These are phyloP conservation scores for Catharus bicknelli DNA, from an alignment of 2,113 vertebrate genomes.

Conservation along the genomic window DNA sequence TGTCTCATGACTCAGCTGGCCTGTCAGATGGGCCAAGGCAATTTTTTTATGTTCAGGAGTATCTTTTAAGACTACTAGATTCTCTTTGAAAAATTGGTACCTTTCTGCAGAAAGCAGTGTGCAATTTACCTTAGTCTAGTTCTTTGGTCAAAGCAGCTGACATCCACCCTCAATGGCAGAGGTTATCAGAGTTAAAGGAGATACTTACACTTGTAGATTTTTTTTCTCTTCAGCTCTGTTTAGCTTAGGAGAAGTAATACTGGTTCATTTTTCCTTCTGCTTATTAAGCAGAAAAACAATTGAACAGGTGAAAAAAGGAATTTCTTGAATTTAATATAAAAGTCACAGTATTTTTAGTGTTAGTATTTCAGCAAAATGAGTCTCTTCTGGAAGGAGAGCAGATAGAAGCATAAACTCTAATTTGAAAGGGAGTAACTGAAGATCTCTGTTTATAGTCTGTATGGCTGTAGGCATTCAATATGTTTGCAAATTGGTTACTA, in stretches of 20 bases:
- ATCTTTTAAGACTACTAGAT: not conserved
- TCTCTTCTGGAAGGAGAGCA: not conserved
- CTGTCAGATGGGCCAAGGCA: not conserved
- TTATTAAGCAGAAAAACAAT: not conserved
- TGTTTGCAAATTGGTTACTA: not conserved
- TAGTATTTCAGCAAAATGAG: not conserved
- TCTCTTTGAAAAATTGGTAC: not conserved
- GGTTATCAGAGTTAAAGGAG: not conserved
- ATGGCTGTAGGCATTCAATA: not conserved
- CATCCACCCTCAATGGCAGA: not conserved
- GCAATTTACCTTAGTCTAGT: not conserved
- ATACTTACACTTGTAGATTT: not conserved
- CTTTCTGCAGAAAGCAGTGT: not conserved
- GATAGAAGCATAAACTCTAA: not conserved
- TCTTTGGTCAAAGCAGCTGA: not conserved
- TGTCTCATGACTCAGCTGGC: not conserved
- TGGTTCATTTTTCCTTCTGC: not conserved
- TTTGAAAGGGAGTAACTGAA: not conserved
- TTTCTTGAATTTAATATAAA: not conserved
- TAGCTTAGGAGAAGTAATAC: not conserved
- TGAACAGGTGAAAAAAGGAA: not conserved
- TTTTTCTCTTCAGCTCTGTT: not conserved
- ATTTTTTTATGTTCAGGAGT: not conserved
- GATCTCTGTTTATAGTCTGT: not conserved
- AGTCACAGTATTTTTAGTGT: not conserved